Conservation (phyloP, 2,797 vertebrate genomes). For the Darevskia nairensis region DNA sequence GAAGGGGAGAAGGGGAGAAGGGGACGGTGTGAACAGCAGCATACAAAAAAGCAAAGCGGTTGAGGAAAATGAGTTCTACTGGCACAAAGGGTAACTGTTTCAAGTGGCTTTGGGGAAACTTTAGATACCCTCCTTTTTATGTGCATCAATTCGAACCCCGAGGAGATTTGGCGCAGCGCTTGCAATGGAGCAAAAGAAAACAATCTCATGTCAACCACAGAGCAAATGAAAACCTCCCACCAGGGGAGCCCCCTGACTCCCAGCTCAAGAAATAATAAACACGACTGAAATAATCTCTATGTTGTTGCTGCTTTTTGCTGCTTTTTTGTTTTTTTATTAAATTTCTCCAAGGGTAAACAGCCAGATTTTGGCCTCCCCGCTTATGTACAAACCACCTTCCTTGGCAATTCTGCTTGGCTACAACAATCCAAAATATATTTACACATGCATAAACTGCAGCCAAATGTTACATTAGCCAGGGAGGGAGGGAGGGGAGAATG, state of each 20-base stretch:
- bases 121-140: too few relatives aligned
- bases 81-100: too few relatives aligned
- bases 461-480: slow-evolving; percentile 67
- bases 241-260: neutral
- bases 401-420: slow-evolving; percentile 53
- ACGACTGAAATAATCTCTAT: neutral
- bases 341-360: neutral
- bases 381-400: slow-evolving; percentile 35
- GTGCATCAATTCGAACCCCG: too few relatives aligned
- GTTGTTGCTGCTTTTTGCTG: neutral
- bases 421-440: slow-evolving; percentile 71
- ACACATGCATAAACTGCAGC: slow-evolving; percentile 58
- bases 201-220: neutral
- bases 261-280: neutral
- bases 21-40: too few relatives aligned
- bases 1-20: too few relatives aligned
- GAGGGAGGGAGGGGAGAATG: slow-evolving; percentile 59
- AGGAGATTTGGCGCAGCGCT: too few relatives aligned
- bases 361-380: slow-evolving; percentile 13
- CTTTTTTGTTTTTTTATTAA: too few relatives aligned
- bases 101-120: too few relatives aligned
- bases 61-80: too few relatives aligned
- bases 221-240: neutral
- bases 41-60: too few relatives aligned
- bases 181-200: too few relatives aligned